Evolutionary conservation across 2,113 vertebrate genomes (phyloP).

Genomic region (Bujurquina vittata): DNA sequence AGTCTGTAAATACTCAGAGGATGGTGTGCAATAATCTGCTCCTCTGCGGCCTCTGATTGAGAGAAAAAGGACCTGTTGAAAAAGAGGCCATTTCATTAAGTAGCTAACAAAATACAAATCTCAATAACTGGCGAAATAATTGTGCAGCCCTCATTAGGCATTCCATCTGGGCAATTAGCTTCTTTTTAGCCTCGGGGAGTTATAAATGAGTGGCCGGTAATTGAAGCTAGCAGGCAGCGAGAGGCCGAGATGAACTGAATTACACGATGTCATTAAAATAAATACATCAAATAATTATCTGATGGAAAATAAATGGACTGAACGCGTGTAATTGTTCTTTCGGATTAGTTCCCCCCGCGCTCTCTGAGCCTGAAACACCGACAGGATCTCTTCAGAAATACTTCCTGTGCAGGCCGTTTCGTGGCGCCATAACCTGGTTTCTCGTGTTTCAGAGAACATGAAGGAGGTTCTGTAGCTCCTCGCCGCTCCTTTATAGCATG

Average conservation of each 20-base stretch:
- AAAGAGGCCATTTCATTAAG: conserved; percentile 73
- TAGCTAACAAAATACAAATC: conserved; percentile 79
- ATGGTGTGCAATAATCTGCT: conserved; percentile 26
- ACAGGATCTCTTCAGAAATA: background rate
- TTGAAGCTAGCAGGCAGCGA: conserved; percentile 73
- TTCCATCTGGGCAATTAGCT: conserved; percentile 77
- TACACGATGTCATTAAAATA: conserved; percentile 80
- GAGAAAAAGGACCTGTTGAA: conserved; percentile 60
- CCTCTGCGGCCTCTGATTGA: conserved; percentile 28
- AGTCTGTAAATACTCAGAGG: background rate
- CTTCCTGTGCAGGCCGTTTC: background rate
- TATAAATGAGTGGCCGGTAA: conserved; percentile 78
- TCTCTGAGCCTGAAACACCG: background rate
- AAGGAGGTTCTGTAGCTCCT: too few species aligned
- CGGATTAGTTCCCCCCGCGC: conserved; percentile 39
- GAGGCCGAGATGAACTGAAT: conserved; percentile 75
- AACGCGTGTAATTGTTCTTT: conserved; percentile 64
- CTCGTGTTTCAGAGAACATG: background rate
- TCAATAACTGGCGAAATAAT: conserved; percentile 76
- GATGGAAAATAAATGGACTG: conserved; percentile 71
- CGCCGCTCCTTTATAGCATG: background rate
- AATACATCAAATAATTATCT: conserved; percentile 76
- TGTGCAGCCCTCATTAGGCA: conserved; percentile 79
- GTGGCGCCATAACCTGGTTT: background rate
- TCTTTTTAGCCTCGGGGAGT: conserved; percentile 65